Base-by-base conservation (phyloP, 2,888 invertebrate species). In the Parnassius apollo region DNA sequence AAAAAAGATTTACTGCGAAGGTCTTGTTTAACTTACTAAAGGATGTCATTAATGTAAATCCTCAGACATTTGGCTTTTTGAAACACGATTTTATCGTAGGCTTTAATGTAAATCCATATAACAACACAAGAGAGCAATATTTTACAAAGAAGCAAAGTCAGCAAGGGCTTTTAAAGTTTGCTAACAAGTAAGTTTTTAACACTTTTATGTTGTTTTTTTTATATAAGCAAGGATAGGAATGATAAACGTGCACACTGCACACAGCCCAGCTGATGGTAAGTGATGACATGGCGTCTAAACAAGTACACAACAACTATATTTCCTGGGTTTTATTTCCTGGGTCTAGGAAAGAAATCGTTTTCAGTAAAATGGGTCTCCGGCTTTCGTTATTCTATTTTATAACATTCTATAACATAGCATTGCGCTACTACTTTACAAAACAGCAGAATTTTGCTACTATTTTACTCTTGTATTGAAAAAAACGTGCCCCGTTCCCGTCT, bases 21-120 rank as follows among this genome's bases (percentile, higher is more conserved):
- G 91, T 96, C 9, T 73, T 98, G 0, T 96, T 93, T 76, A 94
- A 95, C 66, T 77, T 96, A 3, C 72, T 97, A 4, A 92, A 94
- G 63, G 83, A 89, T 0, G 93, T 93, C 0, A 86, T 83, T 10
- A 71, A 88, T 25, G 48, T 64, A 0, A 85, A 93, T 65, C 85
- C 92, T 0, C 56, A 66, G 3, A 83, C 92, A 11, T 94, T 93
- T 67, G 84, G 85, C 0, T 93, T 95, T 69, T 74, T 96, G 0
- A 90, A 92, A 65, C 93, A 95, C 0, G 95, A 96, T 71, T 97
- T 95, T 75, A 90, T 97, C 59, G 93, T 96, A 0, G 97, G 97
- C 0, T 93, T 91, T 63, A 93, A 93, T 62, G 78, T 86, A 2
- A 93, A 93, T 77, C 93, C 94, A 0, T 89, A 86, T 48, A 93